Conservation (phyloP, 2,888 invertebrate genomes). For the Zootermopsis nevadensis region DNA sequence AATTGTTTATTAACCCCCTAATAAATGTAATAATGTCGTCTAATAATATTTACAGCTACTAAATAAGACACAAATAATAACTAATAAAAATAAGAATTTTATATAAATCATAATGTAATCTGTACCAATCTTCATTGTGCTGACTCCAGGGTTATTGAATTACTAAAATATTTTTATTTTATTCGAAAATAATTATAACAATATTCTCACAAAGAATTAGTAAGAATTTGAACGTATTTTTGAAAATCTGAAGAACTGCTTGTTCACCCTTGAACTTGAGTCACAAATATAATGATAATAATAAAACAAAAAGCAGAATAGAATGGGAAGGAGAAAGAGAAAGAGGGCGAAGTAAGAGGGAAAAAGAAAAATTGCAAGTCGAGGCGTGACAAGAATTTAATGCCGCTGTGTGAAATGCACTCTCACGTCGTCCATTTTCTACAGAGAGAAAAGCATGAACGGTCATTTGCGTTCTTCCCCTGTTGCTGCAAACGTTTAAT, state of each 20-base stretch:
- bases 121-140: too few relatives aligned
- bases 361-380: background rate
- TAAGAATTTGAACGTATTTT: background rate
- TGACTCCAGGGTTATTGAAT: too few relatives aligned
- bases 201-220: background rate
- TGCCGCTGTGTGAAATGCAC: background rate
- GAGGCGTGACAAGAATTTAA: slow-evolving; percentile 7
- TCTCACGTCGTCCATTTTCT: background rate
- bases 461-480: background rate
- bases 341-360: background rate
- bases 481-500: background rate
- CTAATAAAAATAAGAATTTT: too few relatives aligned
- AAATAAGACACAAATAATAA: too few relatives aligned
- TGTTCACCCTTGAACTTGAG: background rate
- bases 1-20: too few relatives aligned
- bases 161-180: too few relatives aligned
- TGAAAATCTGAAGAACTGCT: background rate
- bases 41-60: too few relatives aligned
- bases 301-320: background rate
- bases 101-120: too few relatives aligned
- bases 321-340: background rate
- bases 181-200: too few relatives aligned
- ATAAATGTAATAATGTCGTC: too few relatives aligned
- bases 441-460: background rate
- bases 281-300: background rate